Conservation (phyloP, 2,113 vertebrate genomes). For the Dipodomys merriami region DNA sequence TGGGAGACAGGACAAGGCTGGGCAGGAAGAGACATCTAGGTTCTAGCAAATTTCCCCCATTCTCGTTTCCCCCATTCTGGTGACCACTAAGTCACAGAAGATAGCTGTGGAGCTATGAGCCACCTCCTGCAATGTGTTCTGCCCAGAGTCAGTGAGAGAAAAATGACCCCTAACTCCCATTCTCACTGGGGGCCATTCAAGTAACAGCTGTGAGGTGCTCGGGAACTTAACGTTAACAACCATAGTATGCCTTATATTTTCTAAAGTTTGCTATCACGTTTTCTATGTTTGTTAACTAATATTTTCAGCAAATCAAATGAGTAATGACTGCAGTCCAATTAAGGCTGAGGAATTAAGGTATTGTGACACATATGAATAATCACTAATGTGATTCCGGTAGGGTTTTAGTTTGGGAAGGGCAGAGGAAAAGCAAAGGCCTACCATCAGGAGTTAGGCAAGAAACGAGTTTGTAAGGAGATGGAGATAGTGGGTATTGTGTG, state of each 20-base stretch:
- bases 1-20: background rate
- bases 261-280: background rate
- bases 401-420: background rate
- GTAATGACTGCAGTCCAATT: background rate
- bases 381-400: background rate
- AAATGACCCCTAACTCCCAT: background rate
- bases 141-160: background rate
- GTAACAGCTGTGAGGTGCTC: background rate
- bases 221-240: background rate
- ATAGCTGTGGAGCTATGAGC: no score
- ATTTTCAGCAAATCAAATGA: background rate
- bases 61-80: no score
- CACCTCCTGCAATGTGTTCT: background rate
- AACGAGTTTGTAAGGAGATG: no score
- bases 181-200: background rate
- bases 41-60: background rate
- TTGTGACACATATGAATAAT: background rate
- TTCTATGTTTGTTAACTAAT: background rate
- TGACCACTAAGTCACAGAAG: no score
- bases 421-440: background rate
- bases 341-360: conserved; percentile 8
- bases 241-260: background rate
- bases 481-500: no score
- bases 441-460: background rate
- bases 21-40: background rate